Evolutionary conservation across 2,888 invertebrate genomes (phyloP).

Genomic region (Argyresthia goedartella): DNA sequence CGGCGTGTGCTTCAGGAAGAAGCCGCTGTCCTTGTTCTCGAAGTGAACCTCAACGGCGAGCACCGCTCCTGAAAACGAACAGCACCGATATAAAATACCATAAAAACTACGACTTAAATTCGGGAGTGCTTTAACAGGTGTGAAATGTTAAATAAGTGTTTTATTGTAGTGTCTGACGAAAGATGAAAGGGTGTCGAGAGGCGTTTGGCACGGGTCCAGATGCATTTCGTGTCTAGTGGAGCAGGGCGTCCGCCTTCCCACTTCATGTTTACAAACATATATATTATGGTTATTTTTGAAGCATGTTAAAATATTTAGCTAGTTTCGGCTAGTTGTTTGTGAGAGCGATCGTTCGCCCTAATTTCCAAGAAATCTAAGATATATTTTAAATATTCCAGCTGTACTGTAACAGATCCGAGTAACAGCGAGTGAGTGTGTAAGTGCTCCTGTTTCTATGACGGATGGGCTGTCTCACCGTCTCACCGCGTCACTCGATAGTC

Average conservation of each 20-base stretch:
- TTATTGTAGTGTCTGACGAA: conserved; percentile 40
- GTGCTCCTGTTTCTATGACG: conserved; percentile 18
- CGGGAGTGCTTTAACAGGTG: conserved; percentile 30
- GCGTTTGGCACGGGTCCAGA: conserved; percentile 46
- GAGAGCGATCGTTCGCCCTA: too few species aligned
- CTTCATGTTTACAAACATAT: conserved; percentile 47
- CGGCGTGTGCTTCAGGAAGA: conserved; percentile 87
- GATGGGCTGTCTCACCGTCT: conserved; percentile 16
- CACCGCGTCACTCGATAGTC: conserved; percentile 7
- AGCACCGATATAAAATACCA: conserved; percentile 1
- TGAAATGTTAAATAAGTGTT: conserved; percentile 44
- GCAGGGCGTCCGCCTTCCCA: conserved; percentile 25
- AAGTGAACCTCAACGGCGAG: conserved; percentile 89
- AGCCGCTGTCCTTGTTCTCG: conserved; percentile 92
- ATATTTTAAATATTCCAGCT: too few species aligned
- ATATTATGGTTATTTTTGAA: conserved; percentile 23
- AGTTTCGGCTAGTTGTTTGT: too few species aligned
- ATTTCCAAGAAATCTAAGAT: too few species aligned
- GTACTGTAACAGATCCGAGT: too few species aligned
- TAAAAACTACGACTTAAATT: conserved; percentile 16
- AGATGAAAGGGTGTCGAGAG: conserved; percentile 49
- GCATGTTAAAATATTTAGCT: not conserved
- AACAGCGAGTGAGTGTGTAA: not conserved
- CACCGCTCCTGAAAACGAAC: conserved; percentile 72
- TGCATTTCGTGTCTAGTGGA: conserved; percentile 20